phyloP scores from a whole-genome alignment of 2,888 invertebrate genomes.

The Drosophila gaucha region DNA sequence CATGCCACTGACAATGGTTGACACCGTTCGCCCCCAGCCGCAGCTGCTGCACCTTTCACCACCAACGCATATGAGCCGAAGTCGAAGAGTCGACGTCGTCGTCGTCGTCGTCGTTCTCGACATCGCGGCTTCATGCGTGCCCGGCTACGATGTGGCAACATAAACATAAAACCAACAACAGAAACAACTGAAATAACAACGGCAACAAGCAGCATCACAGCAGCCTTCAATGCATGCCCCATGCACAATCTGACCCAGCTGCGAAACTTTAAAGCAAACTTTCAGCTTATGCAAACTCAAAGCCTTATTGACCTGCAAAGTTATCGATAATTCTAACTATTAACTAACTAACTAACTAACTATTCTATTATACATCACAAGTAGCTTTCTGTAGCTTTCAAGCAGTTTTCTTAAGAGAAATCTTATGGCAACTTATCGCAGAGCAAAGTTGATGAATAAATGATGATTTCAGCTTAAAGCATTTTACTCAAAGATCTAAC shows the following conservation, averaged over 20 bases:
- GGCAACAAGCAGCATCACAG: conserved; percentile 23
- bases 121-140: conserved; percentile 67
- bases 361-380: no score
- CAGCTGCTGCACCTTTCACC: conserved; percentile 46
- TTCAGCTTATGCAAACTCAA: no score
- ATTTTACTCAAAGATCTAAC: no score
- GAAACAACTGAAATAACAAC: conserved; percentile 36
- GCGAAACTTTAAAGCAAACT: conserved; percentile 1
- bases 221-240: conserved; percentile 28
- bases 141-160: conserved; percentile 72
- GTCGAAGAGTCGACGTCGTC: conserved; percentile 28
- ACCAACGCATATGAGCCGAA: conserved; percentile 42
- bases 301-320: no score
- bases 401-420: no score
- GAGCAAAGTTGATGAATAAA: no score
- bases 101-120: conserved; percentile 20
- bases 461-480: no score
- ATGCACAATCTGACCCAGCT: conserved; percentile 30
- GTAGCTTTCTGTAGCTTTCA: no score
- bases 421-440: no score
- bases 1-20: conserved; percentile 69
- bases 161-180: conserved; percentile 67
- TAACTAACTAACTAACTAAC: no score
- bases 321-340: no score
- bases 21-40: conserved; percentile 46